Base-by-base conservation (phyloP, 2,113 vertebrate genomes). In the Pygoscelis adeliae region DNA sequence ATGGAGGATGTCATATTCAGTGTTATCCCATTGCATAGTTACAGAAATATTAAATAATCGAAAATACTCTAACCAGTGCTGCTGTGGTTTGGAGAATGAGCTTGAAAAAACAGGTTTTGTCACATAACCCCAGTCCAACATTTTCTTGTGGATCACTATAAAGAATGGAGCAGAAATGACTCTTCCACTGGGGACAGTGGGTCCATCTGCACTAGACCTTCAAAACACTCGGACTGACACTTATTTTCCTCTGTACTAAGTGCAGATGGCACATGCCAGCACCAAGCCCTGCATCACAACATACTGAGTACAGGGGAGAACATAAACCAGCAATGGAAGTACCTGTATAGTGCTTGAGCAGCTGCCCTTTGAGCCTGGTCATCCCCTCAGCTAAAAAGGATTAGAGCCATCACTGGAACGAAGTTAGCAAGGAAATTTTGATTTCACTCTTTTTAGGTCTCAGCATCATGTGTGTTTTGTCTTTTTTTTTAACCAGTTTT, bases 401-500 rank as follows among this genome's bases (percentile, higher is more conserved):
- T 5, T 18, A 58, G 38, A 59, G 36, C 23, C 14, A 13, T 23
- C 13, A 4, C 50, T 46, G 50, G 61, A 36, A 38, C 11, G 30
- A 25, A 30, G 10, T 10, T 18, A 7, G 27, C 21, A 11, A 5
- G 44, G 36, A n/a, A 44, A 23, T 13, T 17, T 29, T n/a, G 2
- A 0, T 15, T 49, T 6, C 11, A 0, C 5, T 44, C 27, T 30
- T 25, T 34, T 22, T 44, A 34, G 13, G 11, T 18, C 36, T 66
- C 62, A 7, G 17, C 26, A 42, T 21, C 4, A 0, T 1, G 36
- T 26, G 21, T 44, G 16, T 12, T 27, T 5, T 46, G 13, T 9
- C 2, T 7, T 27, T 46, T 14, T 20, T 22, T 23, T 38, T 1
- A 30, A 44, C 26, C 20, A 70, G 13, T 5, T 47, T 69, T 84